A percentile compares a stretch with the other conserved stretches of the same genome.
These are phyloP conservation scores for Aphelenchoides bicaudatus DNA, from an alignment of 2,888 invertebrate genomes.

Conservation along the genomic window DNA sequence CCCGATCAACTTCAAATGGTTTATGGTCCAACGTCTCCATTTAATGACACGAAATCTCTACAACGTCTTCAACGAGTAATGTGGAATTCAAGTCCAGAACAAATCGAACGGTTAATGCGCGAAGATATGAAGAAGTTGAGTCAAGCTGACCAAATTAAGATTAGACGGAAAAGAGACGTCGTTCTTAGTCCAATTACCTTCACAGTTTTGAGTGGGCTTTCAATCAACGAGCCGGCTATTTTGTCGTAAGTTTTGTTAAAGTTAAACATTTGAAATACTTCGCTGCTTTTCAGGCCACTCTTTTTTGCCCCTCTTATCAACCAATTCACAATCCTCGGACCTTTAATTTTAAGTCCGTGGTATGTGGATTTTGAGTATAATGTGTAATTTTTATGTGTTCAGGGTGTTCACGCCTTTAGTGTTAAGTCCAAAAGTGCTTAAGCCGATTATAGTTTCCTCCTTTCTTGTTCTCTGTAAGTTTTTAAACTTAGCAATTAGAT, in stretches of 20 bases:
- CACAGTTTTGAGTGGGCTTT: not conserved
- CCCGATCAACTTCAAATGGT: conserved; percentile 34
- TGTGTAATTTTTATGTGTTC: not conserved
- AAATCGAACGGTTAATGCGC: conserved; percentile 32
- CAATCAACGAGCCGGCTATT: not conserved
- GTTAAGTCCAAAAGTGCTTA: conserved; percentile 6
- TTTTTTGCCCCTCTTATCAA: conserved; percentile 37
- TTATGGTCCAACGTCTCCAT: conserved; percentile 41
- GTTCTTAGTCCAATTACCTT: not conserved
- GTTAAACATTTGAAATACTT: not conserved
- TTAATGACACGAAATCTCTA: conserved; percentile 33
- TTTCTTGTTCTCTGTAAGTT: not conserved
- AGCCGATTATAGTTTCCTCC: conserved; percentile 3
- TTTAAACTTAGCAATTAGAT: not conserved
- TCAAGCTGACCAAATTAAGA: conserved; percentile 28
- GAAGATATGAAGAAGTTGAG: conserved; percentile 32
- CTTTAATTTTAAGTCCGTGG: conserved; percentile 27
- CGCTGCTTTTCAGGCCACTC: conserved; percentile 27
- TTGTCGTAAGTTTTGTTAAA: not conserved
- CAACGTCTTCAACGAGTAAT: conserved; percentile 24
- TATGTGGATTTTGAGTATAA: not conserved
- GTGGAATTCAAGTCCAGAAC: conserved; percentile 15
- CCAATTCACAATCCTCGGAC: conserved; percentile 30
- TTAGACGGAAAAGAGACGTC: not conserved
- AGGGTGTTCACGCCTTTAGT: conserved; percentile 22